A percentile compares a stretch with the other conserved stretches of the same genome.
Evolutionary conservation across 2,888 invertebrate species (phyloP).

Genomic region (Erebia palarica): DNA sequence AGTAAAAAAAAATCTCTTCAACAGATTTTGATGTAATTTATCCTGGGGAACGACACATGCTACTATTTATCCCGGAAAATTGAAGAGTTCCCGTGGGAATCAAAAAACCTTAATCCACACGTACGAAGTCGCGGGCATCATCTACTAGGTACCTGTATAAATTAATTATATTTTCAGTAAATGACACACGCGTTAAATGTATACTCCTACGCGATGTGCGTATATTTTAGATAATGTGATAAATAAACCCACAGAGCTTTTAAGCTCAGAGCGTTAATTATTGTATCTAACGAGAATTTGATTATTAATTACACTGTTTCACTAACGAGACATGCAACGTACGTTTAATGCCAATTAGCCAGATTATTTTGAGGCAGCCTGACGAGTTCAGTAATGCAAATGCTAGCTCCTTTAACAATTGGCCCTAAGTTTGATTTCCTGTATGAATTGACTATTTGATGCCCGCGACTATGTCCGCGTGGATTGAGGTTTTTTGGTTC

Average conservation of each 20-base stretch:
- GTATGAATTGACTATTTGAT: too few species aligned
- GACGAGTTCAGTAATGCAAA: neutral
- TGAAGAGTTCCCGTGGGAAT: too few species aligned
- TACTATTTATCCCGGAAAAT: too few species aligned
- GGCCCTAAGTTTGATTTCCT: too few species aligned
- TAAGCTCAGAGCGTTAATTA: slow-evolving; percentile 8
- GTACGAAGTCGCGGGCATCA: too few species aligned
- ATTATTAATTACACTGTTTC: slow-evolving; percentile 16
- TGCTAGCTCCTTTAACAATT: neutral
- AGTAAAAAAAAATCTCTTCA: too few species aligned
- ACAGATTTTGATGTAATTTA: too few species aligned
- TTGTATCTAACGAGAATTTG: slow-evolving; percentile 16
- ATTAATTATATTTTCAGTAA: neutral
- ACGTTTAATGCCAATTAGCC: slow-evolving; percentile 12
- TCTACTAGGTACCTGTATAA: too few species aligned
- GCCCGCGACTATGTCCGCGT: too few species aligned
- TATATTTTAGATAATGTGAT: neutral
- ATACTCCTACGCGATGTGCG: slow-evolving; percentile 8
- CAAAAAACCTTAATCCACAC: too few species aligned
- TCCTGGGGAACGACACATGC: too few species aligned
- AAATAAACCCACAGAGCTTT: slow-evolving; percentile 9
- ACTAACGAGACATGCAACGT: slow-evolving; percentile 17
- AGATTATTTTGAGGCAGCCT: slow-evolving; percentile 3
- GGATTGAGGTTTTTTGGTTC: too few species aligned
- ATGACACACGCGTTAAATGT: slow-evolving; percentile 6